A percentile compares a stretch with the other conserved stretches of the same genome.
Evolutionary conservation across 2,797 vertebrate species (phyloP).

Genomic region (Acipenser transmontanus): DNA sequence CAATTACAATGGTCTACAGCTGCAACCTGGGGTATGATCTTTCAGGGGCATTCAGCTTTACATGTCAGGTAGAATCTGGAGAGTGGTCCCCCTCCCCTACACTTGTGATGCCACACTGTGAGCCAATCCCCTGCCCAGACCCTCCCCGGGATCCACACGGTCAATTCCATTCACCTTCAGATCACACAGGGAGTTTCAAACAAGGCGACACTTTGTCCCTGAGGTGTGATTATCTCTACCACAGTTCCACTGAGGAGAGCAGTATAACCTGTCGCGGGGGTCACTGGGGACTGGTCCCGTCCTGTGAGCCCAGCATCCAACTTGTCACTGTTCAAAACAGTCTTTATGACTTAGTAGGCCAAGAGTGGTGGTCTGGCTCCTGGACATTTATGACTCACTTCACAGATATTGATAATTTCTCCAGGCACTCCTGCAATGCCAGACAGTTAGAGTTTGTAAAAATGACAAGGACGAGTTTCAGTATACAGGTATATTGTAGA

Average conservation of each 20-base stretch:
- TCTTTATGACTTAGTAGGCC: constrained; percentile 4
- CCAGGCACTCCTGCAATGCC: constrained; percentile 2
- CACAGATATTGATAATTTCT: background rate
- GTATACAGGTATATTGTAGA: background rate
- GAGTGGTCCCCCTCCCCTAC: constrained; percentile 2
- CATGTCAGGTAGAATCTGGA: constrained; percentile 8
- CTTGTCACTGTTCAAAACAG: background rate
- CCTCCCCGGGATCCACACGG: constrained; percentile 5
- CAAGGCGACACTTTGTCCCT: constrained; percentile 13
- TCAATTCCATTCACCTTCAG: background rate
- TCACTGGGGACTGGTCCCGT: background rate
- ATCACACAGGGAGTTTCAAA: background rate
- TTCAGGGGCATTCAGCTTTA: background rate
- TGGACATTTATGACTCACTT: background rate
- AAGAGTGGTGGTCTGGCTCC: constrained; percentile 6
- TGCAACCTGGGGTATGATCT: constrained; percentile 8
- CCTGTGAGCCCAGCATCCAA: constrained; percentile 5
- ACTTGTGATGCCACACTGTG: constrained; percentile 2
- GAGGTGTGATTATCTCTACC: constrained; percentile 9
- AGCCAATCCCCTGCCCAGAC: background rate
- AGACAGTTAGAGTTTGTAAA: background rate
- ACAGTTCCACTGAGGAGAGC: background rate
- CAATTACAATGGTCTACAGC: background rate
- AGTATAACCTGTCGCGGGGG: constrained; percentile 6
- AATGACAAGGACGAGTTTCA: too few relatives aligned